A percentile compares a stretch with the other conserved stretches of the same genome.
These are phyloP conservation scores for Siniperca chuatsi DNA, from an alignment of 2,113 vertebrate species.

Conservation along the genomic window DNA sequence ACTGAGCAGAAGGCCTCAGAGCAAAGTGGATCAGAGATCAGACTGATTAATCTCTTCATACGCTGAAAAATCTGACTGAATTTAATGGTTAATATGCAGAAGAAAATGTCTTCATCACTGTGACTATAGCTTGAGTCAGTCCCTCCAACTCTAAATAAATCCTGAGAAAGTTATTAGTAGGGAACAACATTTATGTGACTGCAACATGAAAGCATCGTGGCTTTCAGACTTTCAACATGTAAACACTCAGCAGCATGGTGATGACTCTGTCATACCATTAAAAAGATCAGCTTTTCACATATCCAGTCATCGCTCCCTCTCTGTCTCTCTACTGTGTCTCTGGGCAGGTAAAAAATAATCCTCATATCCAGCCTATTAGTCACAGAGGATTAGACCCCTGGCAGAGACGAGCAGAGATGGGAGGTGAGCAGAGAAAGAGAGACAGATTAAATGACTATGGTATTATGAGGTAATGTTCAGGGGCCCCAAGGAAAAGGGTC, in stretches of 20 bases:
- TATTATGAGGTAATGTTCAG: slow-evolving; percentile 58
- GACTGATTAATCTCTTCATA: slow-evolving; percentile 42
- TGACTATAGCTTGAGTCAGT: not conserved
- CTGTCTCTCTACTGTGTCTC: slow-evolving; percentile 45
- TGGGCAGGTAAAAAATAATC: slow-evolving; percentile 76
- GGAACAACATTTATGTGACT: not conserved
- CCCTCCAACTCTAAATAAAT: slow-evolving; percentile 2
- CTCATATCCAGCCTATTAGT: slow-evolving; percentile 71
- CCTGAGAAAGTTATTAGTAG: not conserved
- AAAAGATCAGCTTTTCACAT: slow-evolving; percentile 51
- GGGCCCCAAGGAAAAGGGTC: slow-evolving; percentile 28
- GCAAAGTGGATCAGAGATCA: slow-evolving; percentile 42
- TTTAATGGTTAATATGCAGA: not conserved
- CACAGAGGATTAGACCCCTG: slow-evolving; percentile 75
- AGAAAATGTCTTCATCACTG: not conserved
- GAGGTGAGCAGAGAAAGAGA: slow-evolving; percentile 60
- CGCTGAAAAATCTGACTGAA: slow-evolving; percentile 19
- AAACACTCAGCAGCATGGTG: slow-evolving; percentile 6
- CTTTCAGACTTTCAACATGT: slow-evolving; percentile 14
- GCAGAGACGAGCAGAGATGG: slow-evolving; percentile 59
- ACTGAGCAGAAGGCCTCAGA: slow-evolving; percentile 18
- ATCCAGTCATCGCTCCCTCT: slow-evolving; percentile 57
- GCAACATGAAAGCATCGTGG: slow-evolving; percentile 6
- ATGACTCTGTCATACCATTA: slow-evolving; percentile 43
- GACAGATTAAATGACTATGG: slow-evolving; percentile 61